Evolutionary conservation across 1,140 invertebrate species (phyloP).

Genomic region (Calycopis cecrops): DNA sequence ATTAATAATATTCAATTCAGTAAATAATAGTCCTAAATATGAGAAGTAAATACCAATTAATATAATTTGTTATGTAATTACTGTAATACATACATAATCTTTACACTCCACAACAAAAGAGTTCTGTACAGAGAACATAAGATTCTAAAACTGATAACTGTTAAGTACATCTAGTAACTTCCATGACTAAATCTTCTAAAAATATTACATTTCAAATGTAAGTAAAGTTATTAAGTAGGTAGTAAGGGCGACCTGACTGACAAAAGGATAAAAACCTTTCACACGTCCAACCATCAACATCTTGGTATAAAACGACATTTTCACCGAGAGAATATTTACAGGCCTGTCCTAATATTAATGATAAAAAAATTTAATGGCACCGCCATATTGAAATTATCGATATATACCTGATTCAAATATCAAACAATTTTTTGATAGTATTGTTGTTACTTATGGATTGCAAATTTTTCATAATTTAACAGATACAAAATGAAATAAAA

Average conservation of each 20-base stretch:
- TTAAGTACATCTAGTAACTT: too few species aligned
- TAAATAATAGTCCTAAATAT: too few species aligned
- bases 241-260: conserved; percentile 1
- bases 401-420: background rate
- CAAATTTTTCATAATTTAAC: background rate
- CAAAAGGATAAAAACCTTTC: background rate
- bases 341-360: background rate
- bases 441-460: background rate
- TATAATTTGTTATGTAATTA: too few species aligned
- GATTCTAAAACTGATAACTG: too few species aligned
- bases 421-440: background rate
- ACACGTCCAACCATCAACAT: background rate
- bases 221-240: background rate
- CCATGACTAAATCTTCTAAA: background rate
- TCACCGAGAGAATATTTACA: conserved; percentile 7
- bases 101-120: too few species aligned
- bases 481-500: too few species aligned
- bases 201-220: background rate
- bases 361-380: background rate
- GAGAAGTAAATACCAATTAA: too few species aligned
- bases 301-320: conserved; percentile 17
- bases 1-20: too few species aligned
- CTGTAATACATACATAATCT: too few species aligned
- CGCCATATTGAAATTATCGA: background rate
- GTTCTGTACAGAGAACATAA: too few species aligned